phyloP scores from a whole-genome alignment of 2,113 vertebrate species.

The Callopanchax toddi region DNA sequence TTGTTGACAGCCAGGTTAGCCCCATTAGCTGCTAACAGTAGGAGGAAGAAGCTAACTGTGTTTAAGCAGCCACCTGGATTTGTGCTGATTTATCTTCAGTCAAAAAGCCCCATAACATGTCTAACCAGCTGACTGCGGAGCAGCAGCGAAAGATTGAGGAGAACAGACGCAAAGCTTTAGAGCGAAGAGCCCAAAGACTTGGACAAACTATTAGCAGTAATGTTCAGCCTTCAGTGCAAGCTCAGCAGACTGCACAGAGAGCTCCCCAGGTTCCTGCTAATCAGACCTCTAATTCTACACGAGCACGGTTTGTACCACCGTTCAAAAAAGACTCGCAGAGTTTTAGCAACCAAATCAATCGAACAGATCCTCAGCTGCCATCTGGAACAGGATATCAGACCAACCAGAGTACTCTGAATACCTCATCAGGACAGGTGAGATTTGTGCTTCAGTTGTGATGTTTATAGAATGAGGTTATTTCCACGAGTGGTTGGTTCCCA shows the following conservation, averaged over 20 bases:
- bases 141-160: slow-evolving; percentile 91
- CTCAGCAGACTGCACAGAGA: slow-evolving; percentile 5
- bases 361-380: background rate
- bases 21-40: slow-evolving; percentile 31
- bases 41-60: slow-evolving; percentile 4
- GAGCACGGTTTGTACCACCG: slow-evolving; percentile 21
- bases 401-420: slow-evolving; percentile 12
- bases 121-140: slow-evolving; percentile 86
- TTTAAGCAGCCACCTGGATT: too few species aligned
- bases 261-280: background rate
- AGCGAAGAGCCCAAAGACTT: slow-evolving; percentile 88
- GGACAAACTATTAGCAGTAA: slow-evolving; percentile 48
- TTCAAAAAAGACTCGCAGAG: slow-evolving; percentile 6
- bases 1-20: background rate
- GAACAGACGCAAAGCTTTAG: slow-evolving; percentile 89
- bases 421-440: slow-evolving; percentile 45
- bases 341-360: background rate
- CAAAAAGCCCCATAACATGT: slow-evolving; percentile 75
- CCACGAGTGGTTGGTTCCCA: too few species aligned
- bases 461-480: too few species aligned
- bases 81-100: too few species aligned
- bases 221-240: slow-evolving; percentile 29
- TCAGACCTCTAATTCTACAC: slow-evolving; percentile 10
- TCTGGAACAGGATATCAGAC: slow-evolving; percentile 3
- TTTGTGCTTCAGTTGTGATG: background rate